Base-by-base conservation (phyloP, 2,113 vertebrate genomes). In the Cynopterus brachyotis region DNA sequence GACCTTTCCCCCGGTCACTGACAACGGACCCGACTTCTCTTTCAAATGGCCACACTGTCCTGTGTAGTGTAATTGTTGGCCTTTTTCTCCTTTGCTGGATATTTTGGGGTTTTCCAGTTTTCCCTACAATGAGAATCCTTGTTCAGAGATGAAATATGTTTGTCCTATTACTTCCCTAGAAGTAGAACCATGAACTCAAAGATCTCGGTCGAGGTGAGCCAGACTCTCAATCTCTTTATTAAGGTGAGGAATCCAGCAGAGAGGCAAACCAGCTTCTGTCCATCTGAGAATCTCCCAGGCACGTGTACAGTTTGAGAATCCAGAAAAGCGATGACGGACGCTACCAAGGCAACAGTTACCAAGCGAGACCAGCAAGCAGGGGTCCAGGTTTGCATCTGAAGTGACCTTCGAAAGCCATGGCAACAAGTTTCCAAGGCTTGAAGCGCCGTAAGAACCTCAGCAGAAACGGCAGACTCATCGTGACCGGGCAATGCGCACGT, bases 41-140 rank as follows among this genome's bases (percentile, higher is more conserved):
- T n/a, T 10, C 47, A 81, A 96, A 70, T 5, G 53, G 17, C 47
- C 79, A 2, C 35, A 1, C 20, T 82, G 73, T 37, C 9, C 3
- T 30, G 2, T 12, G 37, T 11, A 0, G 13, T 10, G 22, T n/a
- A 1, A 6, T 7, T n/a, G 45, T 28, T 78, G 47, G 7, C 15
- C 35, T 60, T 9, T 30, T 37, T 60, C 40, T 72, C 7, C 75
- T 15, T 17, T 60, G 32, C 19, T 64, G 91, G 92, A 32, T 37
- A 6, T 50, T 94, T 83, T 3, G 94, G 94, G 95, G 79, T 42
- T 96, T 97, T 89, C 96, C 96, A 66, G 72, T 64, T 50, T 86
- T 75, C 62, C 40, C 72, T 57, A 81, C 82, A 96, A 37, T 24
- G 69, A 50, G 64, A 45, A 53, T 20, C 82, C 22, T 89, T 91